Conservation (phyloP, 2,797 vertebrate genomes). For the Sphaeramia orbicularis region DNA sequence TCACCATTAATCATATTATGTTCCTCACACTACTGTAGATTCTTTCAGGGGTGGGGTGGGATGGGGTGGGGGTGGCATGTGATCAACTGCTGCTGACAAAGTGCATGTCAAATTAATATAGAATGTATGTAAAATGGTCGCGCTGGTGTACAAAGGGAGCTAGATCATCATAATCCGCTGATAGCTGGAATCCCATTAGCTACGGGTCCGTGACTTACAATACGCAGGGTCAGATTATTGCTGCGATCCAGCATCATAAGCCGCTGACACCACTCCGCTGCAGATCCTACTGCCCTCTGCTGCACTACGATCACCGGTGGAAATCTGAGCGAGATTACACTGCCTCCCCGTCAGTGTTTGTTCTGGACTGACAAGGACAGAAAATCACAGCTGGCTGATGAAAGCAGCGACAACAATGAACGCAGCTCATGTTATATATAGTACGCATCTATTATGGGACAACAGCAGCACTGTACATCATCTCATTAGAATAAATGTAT, state of each 20-base stretch:
- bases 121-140: conserved; percentile 62
- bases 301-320: conserved; percentile 32
- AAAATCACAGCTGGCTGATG: conserved; percentile 15
- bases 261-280: conserved; percentile 41
- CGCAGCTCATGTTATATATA: conserved; percentile 3
- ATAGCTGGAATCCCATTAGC: conserved; percentile 78
- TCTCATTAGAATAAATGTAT: conserved; percentile 14
- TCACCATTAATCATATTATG: conserved; percentile 57
- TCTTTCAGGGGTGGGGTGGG: background rate
- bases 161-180: conserved; percentile 69
- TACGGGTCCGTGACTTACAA: conserved; percentile 73
- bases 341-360: background rate
- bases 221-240: conserved; percentile 71
- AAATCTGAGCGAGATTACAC: background rate
- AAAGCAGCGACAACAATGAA: background rate
- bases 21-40: conserved; percentile 19
- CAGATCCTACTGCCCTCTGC: conserved; percentile 61
- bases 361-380: background rate
- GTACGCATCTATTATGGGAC: background rate
- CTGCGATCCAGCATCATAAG: conserved; percentile 50
- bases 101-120: conserved; percentile 72
- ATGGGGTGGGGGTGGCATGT: conserved; percentile 21
- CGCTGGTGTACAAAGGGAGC: conserved; percentile 57
- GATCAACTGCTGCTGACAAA: conserved; percentile 56
- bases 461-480: background rate